Evolutionary conservation across 2,888 invertebrate genomes (phyloP), one percentile per base, ranked within the genome.

Genomic region (Drosophila limbata): DNA sequence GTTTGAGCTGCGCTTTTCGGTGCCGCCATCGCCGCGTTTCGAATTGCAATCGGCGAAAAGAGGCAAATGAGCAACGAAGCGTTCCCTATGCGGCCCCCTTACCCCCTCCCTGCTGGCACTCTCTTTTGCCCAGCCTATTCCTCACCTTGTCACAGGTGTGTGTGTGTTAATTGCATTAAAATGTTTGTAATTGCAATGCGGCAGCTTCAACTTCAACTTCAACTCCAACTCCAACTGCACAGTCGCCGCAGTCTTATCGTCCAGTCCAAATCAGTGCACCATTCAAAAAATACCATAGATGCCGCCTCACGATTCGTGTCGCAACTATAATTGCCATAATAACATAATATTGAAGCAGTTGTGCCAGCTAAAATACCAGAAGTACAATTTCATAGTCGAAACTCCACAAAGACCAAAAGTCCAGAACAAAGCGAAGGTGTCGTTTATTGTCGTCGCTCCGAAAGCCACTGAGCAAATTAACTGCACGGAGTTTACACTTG

Each of bases 111-210:
- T 21, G 21, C 4, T 21, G 21, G 5, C 21, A 25, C 21, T 25
- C 5, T 25, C 33, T n/a, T 28, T 15, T 25, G 0, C 17, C 42
- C 59, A n/a, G n/a, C n/a, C 15, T 11, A 13, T 40, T 3, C 37
- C n/a, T 15, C 59, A 63, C 13, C 63, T 47, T 44, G 55, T 60
- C 55, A 61, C 73, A 70, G 68, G 79, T 66, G 57, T 59, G 68
- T 90, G 89, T 91, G 91, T 89, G 90, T 90, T 91, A 91, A 91
- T 91, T 91, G 91, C 91, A 91, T 91, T 91, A 90, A 91, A 90
- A 91, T 91, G 85, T 88, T 87, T 89, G 84, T 86, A 90, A 91
- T 88, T 90, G 90, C 84, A 74, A 76, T 72, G 89, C 76, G 70
- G 89, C 76, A 61, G 40, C 79, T 44, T 51, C 69, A 51, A 21